phyloP scores from a whole-genome alignment of 2,797 vertebrate species.

The Sebastes itinus region DNA sequence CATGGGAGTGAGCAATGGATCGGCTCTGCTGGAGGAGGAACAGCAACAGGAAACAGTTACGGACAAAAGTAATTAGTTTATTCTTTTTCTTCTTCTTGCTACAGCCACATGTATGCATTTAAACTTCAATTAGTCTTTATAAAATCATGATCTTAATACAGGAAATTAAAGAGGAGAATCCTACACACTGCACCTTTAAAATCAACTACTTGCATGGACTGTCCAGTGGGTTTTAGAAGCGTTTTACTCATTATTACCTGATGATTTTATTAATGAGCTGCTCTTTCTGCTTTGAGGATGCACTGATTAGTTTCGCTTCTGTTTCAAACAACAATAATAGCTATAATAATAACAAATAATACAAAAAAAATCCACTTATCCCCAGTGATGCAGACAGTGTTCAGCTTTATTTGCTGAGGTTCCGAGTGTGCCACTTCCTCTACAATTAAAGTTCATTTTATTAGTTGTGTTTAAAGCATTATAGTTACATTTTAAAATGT shows the following conservation, averaged over 20 bases:
- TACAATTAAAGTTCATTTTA: neutral
- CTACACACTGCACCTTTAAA: neutral
- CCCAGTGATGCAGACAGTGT: neutral
- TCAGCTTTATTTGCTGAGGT: neutral
- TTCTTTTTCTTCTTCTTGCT: neutral
- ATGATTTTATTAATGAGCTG: neutral
- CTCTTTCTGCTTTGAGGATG: neutral
- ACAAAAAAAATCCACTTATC: neutral
- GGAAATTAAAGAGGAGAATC: neutral
- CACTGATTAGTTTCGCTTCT: neutral
- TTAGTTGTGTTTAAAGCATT: neutral
- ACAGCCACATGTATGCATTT: neutral
- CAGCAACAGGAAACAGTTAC: neutral
- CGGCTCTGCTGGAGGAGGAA: neutral
- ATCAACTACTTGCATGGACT: neutral
- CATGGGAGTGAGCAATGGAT: conserved; percentile 23
- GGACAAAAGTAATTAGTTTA: neutral
- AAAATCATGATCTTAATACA: neutral
- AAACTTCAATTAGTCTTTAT: neutral
- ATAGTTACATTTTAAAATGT: neutral
- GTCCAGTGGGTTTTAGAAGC: conserved; percentile 6
- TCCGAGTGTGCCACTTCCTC: neutral
- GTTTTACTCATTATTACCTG: neutral
- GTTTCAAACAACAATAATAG: neutral
- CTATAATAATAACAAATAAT: neutral